phyloP scores from a whole-genome alignment of 2,113 vertebrate species.

The Opisthocomus hoazin region DNA sequence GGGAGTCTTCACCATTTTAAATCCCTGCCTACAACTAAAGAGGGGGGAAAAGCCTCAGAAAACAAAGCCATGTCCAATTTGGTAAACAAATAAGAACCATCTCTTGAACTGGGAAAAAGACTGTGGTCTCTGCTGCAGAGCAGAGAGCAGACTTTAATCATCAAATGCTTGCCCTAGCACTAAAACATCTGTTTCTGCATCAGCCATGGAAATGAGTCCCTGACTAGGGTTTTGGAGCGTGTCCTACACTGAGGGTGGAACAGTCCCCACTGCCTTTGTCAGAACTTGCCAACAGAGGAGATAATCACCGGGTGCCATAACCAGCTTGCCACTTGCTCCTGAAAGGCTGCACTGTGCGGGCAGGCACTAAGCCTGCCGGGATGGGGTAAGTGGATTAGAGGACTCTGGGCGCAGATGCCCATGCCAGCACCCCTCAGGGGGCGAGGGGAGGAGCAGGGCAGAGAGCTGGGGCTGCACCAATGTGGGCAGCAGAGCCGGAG shows the following conservation, averaged over 20 bases:
- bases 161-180: not conserved
- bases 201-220: not conserved
- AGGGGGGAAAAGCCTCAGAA: not conserved
- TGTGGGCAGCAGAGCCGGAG: not conserved
- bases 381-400: constrained; percentile 8
- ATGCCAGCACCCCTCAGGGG: not conserved
- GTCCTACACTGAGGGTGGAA: not conserved
- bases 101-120: not conserved
- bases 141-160: not conserved
- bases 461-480: not conserved
- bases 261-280: not conserved
- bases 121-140: not conserved
- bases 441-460: not conserved
- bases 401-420: accelerated
- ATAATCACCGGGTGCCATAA: not conserved
- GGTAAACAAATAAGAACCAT: not conserved
- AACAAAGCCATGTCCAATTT: not conserved
- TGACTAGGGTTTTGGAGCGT: not conserved
- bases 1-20: not conserved
- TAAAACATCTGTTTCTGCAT: not conserved
- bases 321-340: not conserved
- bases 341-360: not conserved
- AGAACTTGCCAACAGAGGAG: not conserved
- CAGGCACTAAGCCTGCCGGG: not conserved
- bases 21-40: not conserved